Conservation (phyloP, 2,888 invertebrate genomes). For the Metacarcinus magister region DNA sequence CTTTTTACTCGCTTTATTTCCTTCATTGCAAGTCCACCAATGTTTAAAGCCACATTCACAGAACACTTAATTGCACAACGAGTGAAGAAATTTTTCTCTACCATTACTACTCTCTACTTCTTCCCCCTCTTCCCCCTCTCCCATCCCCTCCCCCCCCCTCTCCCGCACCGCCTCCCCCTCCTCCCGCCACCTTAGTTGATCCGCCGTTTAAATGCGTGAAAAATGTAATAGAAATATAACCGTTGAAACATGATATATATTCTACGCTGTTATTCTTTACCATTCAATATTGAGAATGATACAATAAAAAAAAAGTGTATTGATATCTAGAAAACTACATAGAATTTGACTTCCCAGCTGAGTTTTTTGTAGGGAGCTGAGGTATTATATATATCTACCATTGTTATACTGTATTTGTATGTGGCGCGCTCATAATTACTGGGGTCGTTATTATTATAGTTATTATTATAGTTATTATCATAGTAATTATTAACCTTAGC, state of each 20-base stretch:
- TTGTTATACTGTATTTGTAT: too few species aligned
- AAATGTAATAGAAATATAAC: background rate
- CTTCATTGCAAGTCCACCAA: background rate
- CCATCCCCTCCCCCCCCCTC: too few species aligned
- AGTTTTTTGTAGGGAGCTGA: background rate
- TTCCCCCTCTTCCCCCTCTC: too few species aligned
- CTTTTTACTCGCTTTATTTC: slow-evolving; percentile 31
- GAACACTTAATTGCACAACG: background rate
- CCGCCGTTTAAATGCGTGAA: background rate
- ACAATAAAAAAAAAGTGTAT: background rate
- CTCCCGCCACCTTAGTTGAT: too few species aligned
- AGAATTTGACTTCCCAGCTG: background rate
- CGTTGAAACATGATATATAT: too few species aligned
- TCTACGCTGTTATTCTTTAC: background rate
- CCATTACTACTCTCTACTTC: background rate
- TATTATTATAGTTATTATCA: too few species aligned
- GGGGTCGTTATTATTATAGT: too few species aligned
- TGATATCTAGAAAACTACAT: background rate
- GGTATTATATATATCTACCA: too few species aligned
- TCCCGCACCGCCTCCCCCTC: too few species aligned
- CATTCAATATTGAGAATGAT: background rate
- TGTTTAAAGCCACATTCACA: background rate
- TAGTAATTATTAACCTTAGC: too few species aligned
- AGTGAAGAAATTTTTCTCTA: background rate
- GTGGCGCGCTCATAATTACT: background rate